Base-by-base conservation (phyloP, 2,888 invertebrate genomes). In the Leptothorax acervorum region DNA sequence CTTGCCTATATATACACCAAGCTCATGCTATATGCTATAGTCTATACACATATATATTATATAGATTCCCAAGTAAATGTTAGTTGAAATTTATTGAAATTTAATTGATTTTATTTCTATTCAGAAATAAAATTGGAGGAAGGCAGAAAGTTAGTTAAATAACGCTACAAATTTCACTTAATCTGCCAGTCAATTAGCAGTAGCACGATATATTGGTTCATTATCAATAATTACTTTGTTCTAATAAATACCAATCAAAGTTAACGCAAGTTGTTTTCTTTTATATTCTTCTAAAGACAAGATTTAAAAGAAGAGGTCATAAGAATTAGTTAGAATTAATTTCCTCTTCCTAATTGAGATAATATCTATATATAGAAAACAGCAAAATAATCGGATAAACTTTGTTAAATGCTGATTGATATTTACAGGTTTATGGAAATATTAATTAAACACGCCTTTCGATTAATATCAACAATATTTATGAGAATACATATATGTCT, bases 81-180 rank as follows among this genome's bases (percentile, higher is more conserved):
- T 31, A 48, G 48, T 75, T 48, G 28, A 53, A 68, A 65, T 75
- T 48, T 15, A 76, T 18, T 48, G 9, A 63, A 35, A 76, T 53
- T 39, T 42, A 53, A 78, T 18, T 15, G 2, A 66, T 18, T 65
- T 18, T 15, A 0, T 28, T 8, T 23, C 12, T 55, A 1, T 42
- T 3, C 28, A 39, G 18, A 76, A 39, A 66, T 55, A 55, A 66
- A 55, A 68, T 15, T 53, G 42, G 3, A 9, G 18, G 23, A n/a
- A 45, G 18, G 1, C 4, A n/a, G 35, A 8, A 55, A 28, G 15
- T 75, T 0, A 18, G 1, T 63, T 23, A 23, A 75, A 60, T 35
- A 12, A 42, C 5, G 9, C 15, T 74, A 45, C 4, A 42, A 60
- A 60, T n/a, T 4, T 35, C 5, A 42, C 1, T 39, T 31, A 15